phyloP scores from a whole-genome alignment of 30 jellyfish, hydroid and myxozoan genomes.

The Aurelia sp. region DNA sequence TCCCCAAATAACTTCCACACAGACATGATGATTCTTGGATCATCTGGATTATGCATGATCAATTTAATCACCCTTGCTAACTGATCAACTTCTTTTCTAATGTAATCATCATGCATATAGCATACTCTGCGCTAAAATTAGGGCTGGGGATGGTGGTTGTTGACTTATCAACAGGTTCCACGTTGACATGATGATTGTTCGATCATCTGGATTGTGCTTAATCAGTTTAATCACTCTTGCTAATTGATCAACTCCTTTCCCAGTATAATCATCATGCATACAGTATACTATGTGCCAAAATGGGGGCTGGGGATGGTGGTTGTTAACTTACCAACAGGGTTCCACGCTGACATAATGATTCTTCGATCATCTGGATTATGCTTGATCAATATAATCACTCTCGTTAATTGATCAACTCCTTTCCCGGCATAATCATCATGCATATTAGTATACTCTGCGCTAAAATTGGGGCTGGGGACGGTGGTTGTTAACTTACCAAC shows the following conservation, averaged over 20 bases:
- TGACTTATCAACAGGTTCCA: conserved; percentile 95
- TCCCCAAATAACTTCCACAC: too few relatives aligned
- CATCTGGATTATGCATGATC: conserved; percentile 91
- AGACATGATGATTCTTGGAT: conserved; percentile 92
- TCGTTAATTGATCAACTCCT: conserved; percentile 96
- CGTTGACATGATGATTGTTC: conserved; percentile 97
- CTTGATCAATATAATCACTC: conserved; percentile 81
- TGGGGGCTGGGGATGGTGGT: not conserved
- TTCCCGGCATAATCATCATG: conserved; percentile 82
- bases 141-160: not conserved
- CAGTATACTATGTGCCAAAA: conserved; percentile 89
- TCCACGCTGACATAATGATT: conserved; percentile 73
- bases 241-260: conserved; percentile 97
- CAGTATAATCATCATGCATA: conserved; percentile 79
- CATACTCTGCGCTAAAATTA: not conserved
- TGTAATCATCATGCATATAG: conserved; percentile 78
- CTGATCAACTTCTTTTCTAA: conserved; percentile 95
- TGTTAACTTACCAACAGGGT: not conserved
- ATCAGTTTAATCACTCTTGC: conserved; percentile 80
- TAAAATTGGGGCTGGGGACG: not conserved
- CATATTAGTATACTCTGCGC: conserved; percentile 34
- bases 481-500: conserved; percentile 64
- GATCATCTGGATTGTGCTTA: conserved; percentile 87
- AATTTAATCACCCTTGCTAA: conserved; percentile 78
- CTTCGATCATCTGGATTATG: conserved; percentile 94